Evolutionary conservation across 2,113 vertebrate species (phyloP).

Genomic region (Silurus asotus): DNA sequence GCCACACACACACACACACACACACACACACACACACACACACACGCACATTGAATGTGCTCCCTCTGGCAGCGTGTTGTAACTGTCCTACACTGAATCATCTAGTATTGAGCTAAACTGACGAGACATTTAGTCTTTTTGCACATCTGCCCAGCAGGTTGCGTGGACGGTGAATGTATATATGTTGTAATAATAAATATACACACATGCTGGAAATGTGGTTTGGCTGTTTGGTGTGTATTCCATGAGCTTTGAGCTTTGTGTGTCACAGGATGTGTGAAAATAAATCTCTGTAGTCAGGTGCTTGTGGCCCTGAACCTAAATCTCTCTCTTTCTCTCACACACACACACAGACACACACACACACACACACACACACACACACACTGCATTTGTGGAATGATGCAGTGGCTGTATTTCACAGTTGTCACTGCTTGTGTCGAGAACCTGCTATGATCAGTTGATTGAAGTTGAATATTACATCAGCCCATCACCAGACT

Average conservation of each 20-base stretch:
- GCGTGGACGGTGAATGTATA: background rate
- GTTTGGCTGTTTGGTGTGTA: background rate
- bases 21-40: conserved; percentile 22
- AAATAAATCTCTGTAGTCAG: conserved; percentile 10
- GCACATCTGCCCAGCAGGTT: background rate
- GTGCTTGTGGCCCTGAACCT: background rate
- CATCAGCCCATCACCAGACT: conserved; percentile 22
- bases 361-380: background rate
- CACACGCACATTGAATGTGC: conserved; percentile 19
- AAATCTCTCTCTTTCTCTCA: background rate
- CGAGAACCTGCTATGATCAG: conserved; percentile 22
- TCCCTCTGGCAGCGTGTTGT: conserved; percentile 6
- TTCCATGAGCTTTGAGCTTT: background rate
- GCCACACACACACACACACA: conserved; percentile 11
- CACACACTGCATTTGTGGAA: background rate
- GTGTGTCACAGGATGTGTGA: conserved; percentile 1
- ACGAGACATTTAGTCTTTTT: background rate
- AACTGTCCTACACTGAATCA: conserved; percentile 4
- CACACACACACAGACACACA: background rate
- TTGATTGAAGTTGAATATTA: conserved; percentile 44
- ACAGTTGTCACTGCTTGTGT: background rate
- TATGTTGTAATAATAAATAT: background rate
- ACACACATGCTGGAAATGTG: background rate
- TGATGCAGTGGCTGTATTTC: conserved; percentile 15
- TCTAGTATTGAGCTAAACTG: background rate